These are phyloP conservation scores for Nasua narica DNA, from an alignment of 2,797 vertebrate genomes.

Conservation along the genomic window DNA sequence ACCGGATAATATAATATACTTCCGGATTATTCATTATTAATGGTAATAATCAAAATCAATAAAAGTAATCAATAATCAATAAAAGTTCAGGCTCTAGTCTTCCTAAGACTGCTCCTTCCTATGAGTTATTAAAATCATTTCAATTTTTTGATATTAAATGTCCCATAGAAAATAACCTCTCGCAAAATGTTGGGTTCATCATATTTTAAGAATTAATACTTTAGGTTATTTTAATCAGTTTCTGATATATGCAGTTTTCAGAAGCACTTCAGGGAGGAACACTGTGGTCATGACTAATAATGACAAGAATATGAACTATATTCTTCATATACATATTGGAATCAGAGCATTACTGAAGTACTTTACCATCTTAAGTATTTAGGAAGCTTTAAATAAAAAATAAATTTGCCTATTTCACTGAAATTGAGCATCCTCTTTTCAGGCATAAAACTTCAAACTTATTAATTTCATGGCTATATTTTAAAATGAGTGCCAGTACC, in stretches of 20 bases:
- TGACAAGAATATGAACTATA: conserved; percentile 84
- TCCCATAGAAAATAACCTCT: conserved; percentile 82
- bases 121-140: conserved; percentile 81
- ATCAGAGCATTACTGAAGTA: conserved; percentile 70
- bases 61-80: conserved; percentile 56
- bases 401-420: conserved; percentile 76
- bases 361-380: conserved; percentile 81
- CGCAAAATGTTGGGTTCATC: conserved; percentile 84
- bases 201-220: conserved; percentile 85
- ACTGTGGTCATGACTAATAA: conserved; percentile 82
- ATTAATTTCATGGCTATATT: conserved; percentile 85
- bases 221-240: conserved; percentile 87
- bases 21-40: neutral
- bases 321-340: conserved; percentile 71
- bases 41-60: neutral
- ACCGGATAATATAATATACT: neutral
- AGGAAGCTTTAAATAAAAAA: conserved; percentile 84
- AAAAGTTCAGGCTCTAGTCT: conserved; percentile 69
- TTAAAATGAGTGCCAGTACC: conserved; percentile 81
- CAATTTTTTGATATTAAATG: conserved; percentile 81
- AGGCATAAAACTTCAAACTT: conserved; percentile 81
- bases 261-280: conserved; percentile 84
- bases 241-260: conserved; percentile 86
- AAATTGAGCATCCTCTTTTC: conserved; percentile 78
- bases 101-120: conserved; percentile 73